Evolutionary conservation across 1,140 invertebrate species (phyloP).

Genomic region (Polyergus mexicanus): DNA sequence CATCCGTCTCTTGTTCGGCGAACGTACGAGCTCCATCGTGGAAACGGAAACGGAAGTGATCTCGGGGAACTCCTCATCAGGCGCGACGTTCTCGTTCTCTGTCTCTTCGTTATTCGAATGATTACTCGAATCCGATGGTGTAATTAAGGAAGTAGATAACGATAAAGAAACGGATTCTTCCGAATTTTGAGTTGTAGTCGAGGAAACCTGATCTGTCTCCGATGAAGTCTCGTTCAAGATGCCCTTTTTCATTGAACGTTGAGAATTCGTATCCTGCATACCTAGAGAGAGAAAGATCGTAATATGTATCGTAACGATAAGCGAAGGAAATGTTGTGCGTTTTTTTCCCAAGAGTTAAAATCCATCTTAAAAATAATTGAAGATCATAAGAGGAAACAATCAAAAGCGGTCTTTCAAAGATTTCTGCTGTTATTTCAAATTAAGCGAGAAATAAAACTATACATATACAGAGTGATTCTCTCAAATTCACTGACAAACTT

Average conservation of each 20-base stretch:
- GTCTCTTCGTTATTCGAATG: not conserved
- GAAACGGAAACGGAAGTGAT: constrained; percentile 37
- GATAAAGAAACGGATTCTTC: not conserved
- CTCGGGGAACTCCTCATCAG: constrained; percentile 55
- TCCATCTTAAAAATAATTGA: not conserved
- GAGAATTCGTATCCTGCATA: not conserved
- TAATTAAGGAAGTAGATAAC: constrained; percentile 5
- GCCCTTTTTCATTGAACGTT: constrained; percentile 33
- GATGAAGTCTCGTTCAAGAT: constrained; percentile 18
- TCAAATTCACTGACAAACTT: too few relatives aligned
- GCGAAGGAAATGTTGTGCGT: not conserved
- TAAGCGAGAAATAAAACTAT: too few relatives aligned
- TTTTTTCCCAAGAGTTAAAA: not conserved
- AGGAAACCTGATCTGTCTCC: not conserved
- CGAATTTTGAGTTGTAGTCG: not conserved
- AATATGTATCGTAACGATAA: not conserved
- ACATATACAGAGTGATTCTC: too few relatives aligned
- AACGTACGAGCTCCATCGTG: constrained; percentile 81
- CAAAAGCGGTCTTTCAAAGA: not conserved
- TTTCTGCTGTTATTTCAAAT: not conserved
- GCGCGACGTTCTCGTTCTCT: not conserved
- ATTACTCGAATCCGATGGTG: not conserved
- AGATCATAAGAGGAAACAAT: not conserved
- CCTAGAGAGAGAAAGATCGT: constrained; percentile 32
- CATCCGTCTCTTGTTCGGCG: constrained; percentile 87